Base-by-base conservation (phyloP, 1,140 invertebrate genomes). In the Watersipora subatra region DNA sequence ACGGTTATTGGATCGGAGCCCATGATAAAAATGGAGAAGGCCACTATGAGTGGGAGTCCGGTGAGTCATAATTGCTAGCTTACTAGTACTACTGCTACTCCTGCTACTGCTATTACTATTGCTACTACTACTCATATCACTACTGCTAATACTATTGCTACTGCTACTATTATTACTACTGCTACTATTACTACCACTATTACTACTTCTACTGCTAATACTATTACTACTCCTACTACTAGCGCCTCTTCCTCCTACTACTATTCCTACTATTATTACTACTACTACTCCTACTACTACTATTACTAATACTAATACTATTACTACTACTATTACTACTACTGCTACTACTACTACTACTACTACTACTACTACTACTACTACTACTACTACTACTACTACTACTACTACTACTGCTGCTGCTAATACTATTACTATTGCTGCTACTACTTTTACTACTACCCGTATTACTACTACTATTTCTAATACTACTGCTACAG, bases 301-400 rank as follows among this genome's bases (percentile, higher is more conserved):
- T n/a, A n/a, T 7, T 46, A 46, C 34, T 46, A 46, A 78, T 28
- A 46, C 7, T 46, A 46, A 7, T 46, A 46, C 34, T 12, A 46
- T n/a, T n/a, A 46, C 34, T 46, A 7, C 75, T 73, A 71, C 77
- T 17, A 75, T 75, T 28, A 64, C 75, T 17, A 72, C 76, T 81
- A 46, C 7, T 46, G n/a, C 34, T 46, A 46, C 7, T 46, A 46
- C 34, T 46, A 46, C 34, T n/a, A 46, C 34, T n/a, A 46, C 34
- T n/a, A 46, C 7, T 46, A 46, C 34, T 46, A 46, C 34, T 46
- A 46, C n/a, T 61, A 84, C 34, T n/a, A 46, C 34, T 46, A 7
- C 34, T 46, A 46, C 34, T n/a, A 46, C 34, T 46, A 46, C 34
- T n/a, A 46, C 7, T 46, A 46, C 34, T 46, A 46, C 34, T 46